Base-by-base conservation (phyloP, 2,888 invertebrate species). In the Cenopis cana region DNA sequence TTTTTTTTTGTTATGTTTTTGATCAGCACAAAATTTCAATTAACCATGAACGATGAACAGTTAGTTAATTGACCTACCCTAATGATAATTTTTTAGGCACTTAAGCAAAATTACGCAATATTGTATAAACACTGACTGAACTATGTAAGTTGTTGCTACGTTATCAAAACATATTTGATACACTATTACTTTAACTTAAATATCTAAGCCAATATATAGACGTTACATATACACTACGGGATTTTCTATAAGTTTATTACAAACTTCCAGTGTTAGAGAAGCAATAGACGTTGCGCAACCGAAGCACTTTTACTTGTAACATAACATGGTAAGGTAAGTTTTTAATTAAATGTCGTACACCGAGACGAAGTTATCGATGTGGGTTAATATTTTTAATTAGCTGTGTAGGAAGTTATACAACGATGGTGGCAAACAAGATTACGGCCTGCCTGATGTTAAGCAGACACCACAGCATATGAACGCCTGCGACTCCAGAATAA, bases 361-460 rank as follows among this genome's bases (percentile, higher is more conserved):
- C 20, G 60, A 60, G 68, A 52, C 68, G 59, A 54, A 68, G 12
- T 54, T 68, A 61, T 55, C 68, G 60, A 61, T 68, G 29, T 36
- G 14, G 20, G 38, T 59, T 54, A 60, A 54, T 52, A 50, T 68
- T 68, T 60, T 68, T 68, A 61, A 68, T 68, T 68, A 46, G 14
- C n/a, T 41, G 46, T 46, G 12, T 46, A n/a, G n/a, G 41, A 41
- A 14, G 41, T 41, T 24, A 3, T 24, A n/a, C n/a, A n/a, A n/a
- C n/a, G n/a, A n/a, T n/a, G n/a, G n/a, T n/a, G n/a, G n/a, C n/a
- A n/a, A n/a, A n/a, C n/a, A n/a, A n/a, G n/a, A n/a, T n/a, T n/a
- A n/a, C n/a, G n/a, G n/a, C n/a, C n/a, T n/a, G n/a, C n/a, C n/a
- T n/a, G n/a, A n/a, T n/a, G n/a, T n/a, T n/a, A n/a, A n/a, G n/a